A percentile compares a stretch with the other conserved stretches of the same genome.
Conservation (phyloP, 2,113 vertebrate genomes). For the Cyanoderma ruficeps region DNA sequence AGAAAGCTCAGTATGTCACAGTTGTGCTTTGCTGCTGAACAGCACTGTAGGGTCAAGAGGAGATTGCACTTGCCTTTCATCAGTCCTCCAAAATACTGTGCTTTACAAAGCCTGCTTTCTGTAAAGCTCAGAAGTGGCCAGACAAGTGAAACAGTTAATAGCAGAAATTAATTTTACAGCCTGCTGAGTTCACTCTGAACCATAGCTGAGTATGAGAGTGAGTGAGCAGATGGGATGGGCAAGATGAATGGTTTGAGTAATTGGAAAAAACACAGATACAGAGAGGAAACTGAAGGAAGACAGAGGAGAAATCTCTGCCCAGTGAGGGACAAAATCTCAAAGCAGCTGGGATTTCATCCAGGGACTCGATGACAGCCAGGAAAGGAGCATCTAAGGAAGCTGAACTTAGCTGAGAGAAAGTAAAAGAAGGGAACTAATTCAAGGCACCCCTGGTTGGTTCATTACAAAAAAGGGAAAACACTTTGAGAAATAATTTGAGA, state of each 20-base stretch:
- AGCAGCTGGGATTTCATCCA: conserved; percentile 60
- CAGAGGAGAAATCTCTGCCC: conserved; percentile 49
- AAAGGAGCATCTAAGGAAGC: conserved; percentile 59
- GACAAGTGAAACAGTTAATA: conserved; percentile 60
- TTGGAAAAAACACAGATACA: conserved; percentile 51
- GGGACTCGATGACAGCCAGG: conserved; percentile 10
- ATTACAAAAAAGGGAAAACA: background rate
- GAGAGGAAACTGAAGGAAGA: conserved; percentile 50
- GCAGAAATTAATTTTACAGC: conserved; percentile 52
- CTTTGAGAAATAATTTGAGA: conserved; percentile 12
- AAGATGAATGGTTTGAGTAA: conserved; percentile 57
- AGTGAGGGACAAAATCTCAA: conserved; percentile 37
- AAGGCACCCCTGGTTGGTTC: background rate
- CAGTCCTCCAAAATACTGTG: background rate
- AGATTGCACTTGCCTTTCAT: conserved; percentile 33
- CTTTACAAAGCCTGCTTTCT: background rate
- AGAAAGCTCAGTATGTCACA: background rate
- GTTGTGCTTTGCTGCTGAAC: background rate
- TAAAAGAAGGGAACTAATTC: conserved; percentile 6
- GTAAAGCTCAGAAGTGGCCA: conserved; percentile 31
- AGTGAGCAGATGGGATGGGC: conserved; percentile 51
- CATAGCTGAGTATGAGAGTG: conserved; percentile 19
- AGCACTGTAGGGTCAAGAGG: background rate
- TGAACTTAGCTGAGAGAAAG: background rate
- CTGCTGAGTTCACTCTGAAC: conserved; percentile 60